Conservation (phyloP, 2,113 vertebrate genomes). For the Pavo muticus region DNA sequence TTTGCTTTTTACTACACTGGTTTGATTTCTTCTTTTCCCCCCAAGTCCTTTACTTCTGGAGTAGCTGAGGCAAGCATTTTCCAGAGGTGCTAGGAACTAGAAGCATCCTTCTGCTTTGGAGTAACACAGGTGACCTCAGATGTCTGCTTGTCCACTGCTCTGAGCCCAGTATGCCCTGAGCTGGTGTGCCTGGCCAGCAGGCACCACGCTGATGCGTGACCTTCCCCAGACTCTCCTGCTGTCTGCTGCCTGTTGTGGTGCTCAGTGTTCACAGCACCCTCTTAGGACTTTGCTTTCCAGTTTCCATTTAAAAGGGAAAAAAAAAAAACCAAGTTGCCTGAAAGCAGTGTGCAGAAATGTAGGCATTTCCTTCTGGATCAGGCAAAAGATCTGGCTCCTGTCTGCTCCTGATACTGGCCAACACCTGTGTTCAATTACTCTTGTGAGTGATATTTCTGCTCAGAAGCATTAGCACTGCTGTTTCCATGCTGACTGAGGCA, state of each 20-base stretch:
- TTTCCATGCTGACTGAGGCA: not conserved
- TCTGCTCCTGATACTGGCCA: not conserved
- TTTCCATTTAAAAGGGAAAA: not conserved
- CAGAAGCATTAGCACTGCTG: not conserved
- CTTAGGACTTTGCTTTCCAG: not conserved
- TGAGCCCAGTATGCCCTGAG: not conserved
- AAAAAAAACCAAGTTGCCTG: not conserved
- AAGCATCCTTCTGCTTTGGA: not conserved
- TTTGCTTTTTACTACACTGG: not conserved
- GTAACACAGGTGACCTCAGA: not conserved
- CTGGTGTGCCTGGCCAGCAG: not conserved
- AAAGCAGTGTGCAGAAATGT: not conserved
- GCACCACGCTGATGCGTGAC: not conserved
- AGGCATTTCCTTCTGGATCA: constrained; percentile 52
- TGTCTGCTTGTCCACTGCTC: fast-evolving
- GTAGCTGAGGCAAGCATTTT: not conserved
- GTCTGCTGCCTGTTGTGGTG: not conserved
- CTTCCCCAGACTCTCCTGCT: not conserved
- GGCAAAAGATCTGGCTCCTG: not conserved
- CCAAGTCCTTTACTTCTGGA: not conserved
- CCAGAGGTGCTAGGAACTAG: not conserved
- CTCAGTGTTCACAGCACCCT: not conserved
- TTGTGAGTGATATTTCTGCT: not conserved
- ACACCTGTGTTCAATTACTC: constrained; percentile 25
- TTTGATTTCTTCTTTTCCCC: fast-evolving